phyloP scores from a whole-genome alignment of 2,888 invertebrate species.

The Ochropacha duplaris region DNA sequence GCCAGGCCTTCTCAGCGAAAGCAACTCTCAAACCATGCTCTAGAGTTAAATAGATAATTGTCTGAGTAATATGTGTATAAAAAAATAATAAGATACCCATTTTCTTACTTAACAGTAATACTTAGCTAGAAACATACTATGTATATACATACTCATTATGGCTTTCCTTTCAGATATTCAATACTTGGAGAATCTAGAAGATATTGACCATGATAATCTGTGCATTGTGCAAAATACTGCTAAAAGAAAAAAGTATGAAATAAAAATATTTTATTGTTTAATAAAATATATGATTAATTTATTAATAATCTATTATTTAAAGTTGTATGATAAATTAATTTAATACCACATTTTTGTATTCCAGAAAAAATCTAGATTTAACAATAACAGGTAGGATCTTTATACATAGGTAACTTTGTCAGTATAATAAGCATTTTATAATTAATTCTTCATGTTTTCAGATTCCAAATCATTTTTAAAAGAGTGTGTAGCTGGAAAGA shows the following conservation, averaged over 20 bases:
- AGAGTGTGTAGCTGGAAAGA: background rate
- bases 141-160: no score
- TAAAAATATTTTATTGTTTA: background rate
- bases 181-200: conserved; percentile 46
- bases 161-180: conserved; percentile 38
- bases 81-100: no score
- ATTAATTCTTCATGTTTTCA: background rate
- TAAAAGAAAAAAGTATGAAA: conserved; percentile 26
- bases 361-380: conserved; percentile 26
- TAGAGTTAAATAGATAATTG: no score
- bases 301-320: no score
- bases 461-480: conserved; percentile 12
- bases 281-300: no score
- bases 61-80: no score
- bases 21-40: no score
- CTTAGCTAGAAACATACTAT: no score
- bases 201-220: conserved; percentile 32
- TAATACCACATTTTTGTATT: conserved; percentile 18
- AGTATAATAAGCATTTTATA: background rate
- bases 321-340: background rate
- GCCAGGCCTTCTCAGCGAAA: no score
- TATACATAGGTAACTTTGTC: background rate
- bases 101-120: no score
- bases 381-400: conserved; percentile 27
- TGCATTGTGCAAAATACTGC: conserved; percentile 26